phyloP scores from a whole-genome alignment of 2,888 invertebrate species.

The Ormyrus thymus region DNA sequence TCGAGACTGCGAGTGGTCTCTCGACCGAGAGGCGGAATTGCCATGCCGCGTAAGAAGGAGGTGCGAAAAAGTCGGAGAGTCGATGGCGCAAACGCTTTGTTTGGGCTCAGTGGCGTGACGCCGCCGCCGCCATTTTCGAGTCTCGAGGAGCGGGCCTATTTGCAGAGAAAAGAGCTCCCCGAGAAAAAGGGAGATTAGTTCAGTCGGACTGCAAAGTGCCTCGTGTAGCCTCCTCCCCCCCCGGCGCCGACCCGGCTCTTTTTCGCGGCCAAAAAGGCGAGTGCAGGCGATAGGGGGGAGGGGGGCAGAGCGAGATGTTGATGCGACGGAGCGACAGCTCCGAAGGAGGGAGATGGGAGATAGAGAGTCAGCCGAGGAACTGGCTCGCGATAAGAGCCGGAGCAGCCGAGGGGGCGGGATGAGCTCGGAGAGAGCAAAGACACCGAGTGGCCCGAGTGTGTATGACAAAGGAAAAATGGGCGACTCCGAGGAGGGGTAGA shows the following conservation, averaged over 20 bases:
- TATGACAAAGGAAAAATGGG: conserved; percentile 40
- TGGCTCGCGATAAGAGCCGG: conserved; percentile 23
- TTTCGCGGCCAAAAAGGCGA: conserved; percentile 14
- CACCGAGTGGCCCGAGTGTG: background rate
- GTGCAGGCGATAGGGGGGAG: background rate
- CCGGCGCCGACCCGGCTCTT: background rate
- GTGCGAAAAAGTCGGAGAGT: background rate
- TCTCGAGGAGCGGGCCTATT: background rate
- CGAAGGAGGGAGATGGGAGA: background rate
- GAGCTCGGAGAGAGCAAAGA: background rate
- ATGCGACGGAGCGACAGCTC: conserved; percentile 67
- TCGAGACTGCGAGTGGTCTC: too few species aligned
- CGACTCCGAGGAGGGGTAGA: conserved; percentile 17
- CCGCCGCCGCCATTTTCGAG: background rate
- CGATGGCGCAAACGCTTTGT: background rate
- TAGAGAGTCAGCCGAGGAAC: background rate
- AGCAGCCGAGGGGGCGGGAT: background rate
- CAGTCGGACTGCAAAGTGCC: conserved; percentile 14
- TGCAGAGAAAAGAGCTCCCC: conserved; percentile 10
- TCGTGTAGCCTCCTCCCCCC: background rate
- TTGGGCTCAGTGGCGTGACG: conserved; percentile 12
- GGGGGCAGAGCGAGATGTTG: conserved; percentile 62
- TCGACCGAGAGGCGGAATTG: too few species aligned
- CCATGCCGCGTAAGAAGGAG: background rate
- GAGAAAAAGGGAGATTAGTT: conserved; percentile 31